phyloP scores from a whole-genome alignment of 2,888 invertebrate species.

The Rosalia funebris region DNA sequence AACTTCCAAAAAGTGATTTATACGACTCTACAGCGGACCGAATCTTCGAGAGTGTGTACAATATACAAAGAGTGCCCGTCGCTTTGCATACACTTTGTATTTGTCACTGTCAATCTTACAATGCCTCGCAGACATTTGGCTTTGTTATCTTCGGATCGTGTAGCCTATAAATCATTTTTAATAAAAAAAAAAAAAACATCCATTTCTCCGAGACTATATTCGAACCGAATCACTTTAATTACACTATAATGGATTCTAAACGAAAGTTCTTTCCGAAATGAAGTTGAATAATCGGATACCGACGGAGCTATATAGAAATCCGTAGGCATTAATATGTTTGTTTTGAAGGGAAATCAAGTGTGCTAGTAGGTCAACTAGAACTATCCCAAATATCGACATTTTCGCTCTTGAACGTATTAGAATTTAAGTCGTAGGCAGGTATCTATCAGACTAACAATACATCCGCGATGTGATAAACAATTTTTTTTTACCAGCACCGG shows the following conservation, averaged over 20 bases:
- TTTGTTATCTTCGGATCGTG: slow-evolving; percentile 20
- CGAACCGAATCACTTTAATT: neutral
- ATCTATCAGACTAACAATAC: neutral
- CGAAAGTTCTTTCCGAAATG: neutral
- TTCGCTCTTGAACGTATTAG: slow-evolving; percentile 18
- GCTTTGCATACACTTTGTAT: slow-evolving; percentile 22
- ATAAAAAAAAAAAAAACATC: slow-evolving; percentile 1
- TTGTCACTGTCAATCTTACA: slow-evolving; percentile 26
- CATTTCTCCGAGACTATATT: neutral
- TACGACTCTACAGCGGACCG: neutral
- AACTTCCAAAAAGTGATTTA: neutral
- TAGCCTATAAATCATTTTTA: slow-evolving; percentile 17
- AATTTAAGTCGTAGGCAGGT: neutral
- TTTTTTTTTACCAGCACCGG: neutral
- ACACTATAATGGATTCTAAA: neutral
- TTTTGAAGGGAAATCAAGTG: slow-evolving; percentile 20
- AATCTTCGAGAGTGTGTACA: neutral
- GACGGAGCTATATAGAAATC: neutral
- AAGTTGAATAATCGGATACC: neutral
- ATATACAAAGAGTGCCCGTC: neutral
- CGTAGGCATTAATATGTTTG: neutral
- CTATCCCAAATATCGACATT: slow-evolving; percentile 21
- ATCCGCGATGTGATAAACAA: neutral
- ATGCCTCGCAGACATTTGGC: slow-evolving; percentile 16
- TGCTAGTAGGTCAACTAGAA: slow-evolving; percentile 31